Percentiles rank a stretch among this genome's conserved stretches.
Evolutionary conservation across 2,797 vertebrate species (phyloP).

Genomic region (Mus caroli): DNA sequence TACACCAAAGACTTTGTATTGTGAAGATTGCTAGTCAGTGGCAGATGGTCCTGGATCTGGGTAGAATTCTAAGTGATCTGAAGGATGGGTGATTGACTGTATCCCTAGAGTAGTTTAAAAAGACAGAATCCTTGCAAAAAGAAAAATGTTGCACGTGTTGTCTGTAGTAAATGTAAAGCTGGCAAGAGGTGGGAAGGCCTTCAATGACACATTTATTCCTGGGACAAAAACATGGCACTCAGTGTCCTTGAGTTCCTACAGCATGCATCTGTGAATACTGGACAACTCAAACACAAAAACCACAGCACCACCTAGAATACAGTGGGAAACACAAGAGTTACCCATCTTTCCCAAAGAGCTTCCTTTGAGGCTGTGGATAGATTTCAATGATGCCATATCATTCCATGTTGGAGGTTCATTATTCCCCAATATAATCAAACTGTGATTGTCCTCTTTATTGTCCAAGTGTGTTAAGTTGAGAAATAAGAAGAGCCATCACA

Average conservation of each 20-base stretch:
- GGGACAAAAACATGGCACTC: neutral
- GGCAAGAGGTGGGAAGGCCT: neutral
- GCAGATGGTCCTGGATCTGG: conserved; percentile 26
- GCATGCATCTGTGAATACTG: neutral
- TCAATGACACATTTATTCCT: neutral
- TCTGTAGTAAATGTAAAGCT: neutral
- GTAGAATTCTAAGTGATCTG: conserved; percentile 32
- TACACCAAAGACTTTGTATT: conserved; percentile 28
- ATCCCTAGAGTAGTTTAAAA: conserved; percentile 12
- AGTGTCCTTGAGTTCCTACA: neutral
- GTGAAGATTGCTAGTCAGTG: conserved; percentile 6
- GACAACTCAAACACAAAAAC: neutral
- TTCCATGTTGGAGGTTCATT: neutral
- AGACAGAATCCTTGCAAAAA: conserved; percentile 44
- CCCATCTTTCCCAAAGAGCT: neutral
- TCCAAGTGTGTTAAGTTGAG: neutral
- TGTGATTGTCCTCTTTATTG: neutral
- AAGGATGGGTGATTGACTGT: conserved; percentile 26
- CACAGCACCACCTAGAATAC: neutral
- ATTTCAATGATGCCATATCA: neutral
- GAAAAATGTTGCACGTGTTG: neutral
- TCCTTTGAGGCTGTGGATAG: neutral
- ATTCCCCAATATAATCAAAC: neutral
- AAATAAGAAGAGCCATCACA: neutral
- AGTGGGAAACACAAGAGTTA: no score